These are phyloP conservation scores for Trachymyrmex cornetzi DNA, from an alignment of 1,140 invertebrate genomes.

Conservation along the genomic window DNA sequence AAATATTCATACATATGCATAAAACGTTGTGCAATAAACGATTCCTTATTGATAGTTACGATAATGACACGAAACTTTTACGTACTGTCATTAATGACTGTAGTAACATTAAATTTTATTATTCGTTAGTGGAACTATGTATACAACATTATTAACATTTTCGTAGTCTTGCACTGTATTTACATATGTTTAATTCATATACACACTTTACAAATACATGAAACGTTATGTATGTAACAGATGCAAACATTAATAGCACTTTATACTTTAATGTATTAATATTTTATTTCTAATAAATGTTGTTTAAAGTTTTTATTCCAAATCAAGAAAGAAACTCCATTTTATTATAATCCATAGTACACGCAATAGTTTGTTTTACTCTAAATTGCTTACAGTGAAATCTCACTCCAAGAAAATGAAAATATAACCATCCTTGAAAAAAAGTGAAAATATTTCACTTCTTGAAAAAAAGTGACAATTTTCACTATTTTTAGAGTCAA, in stretches of 20 bases:
- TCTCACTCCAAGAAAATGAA: too few species aligned
- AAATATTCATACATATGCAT: background rate
- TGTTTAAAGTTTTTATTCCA: too few species aligned
- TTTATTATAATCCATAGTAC: too few species aligned
- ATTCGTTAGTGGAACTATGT: background rate
- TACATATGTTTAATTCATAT: background rate
- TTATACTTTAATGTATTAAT: background rate
- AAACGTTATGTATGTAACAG: background rate
- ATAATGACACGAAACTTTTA: slow-evolving; percentile 25
- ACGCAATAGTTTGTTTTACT: too few species aligned
- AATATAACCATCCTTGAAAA: too few species aligned
- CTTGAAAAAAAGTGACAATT: too few species aligned
- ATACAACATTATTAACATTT: background rate
- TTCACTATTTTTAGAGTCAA: too few species aligned
- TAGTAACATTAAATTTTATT: slow-evolving; percentile 23
- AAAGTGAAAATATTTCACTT: too few species aligned
- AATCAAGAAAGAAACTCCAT: too few species aligned
- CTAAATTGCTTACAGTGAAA: too few species aligned
- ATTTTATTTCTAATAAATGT: too few species aligned
- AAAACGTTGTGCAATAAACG: too few species aligned
- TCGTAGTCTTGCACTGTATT: background rate
- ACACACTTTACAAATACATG: background rate
- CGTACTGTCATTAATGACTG: background rate
- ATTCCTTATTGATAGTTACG: slow-evolving; percentile 4
- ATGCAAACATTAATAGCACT: background rate